Base-by-base conservation (phyloP, 2,888 invertebrate species). In the Hirtodrosophila histrioides region DNA sequence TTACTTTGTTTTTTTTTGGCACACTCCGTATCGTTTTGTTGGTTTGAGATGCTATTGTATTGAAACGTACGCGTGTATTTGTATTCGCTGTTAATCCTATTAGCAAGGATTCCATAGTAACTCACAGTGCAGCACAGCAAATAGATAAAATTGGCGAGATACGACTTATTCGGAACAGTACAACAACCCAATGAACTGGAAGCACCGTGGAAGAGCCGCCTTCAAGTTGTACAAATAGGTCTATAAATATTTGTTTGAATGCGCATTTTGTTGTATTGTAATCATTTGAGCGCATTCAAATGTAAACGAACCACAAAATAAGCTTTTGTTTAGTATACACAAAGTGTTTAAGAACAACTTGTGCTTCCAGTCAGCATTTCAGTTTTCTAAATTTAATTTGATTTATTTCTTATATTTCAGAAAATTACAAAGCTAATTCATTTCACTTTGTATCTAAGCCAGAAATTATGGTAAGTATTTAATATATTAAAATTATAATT, bases 51-150 rank as follows among this genome's bases (percentile, higher is more conserved):
- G 54, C 65, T 39, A 57, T 68, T 73, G 46, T 64, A 35, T 65
- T 55, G 31, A 37, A 44, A 35, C 11, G 33, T 41, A 11, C 12
- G 31, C 8, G 23, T 53, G 29, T 67, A 27, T 50, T 53, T 54
- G 67, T 62, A 49, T 60, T 51, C 35, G 24, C 33, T 53, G 58
- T 55, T 86, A 86, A 86, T 82, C 84, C 77, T 75, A 83, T 82
- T 81, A 75, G 68, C 49, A 49, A 48, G 71, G 62, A 68, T 61
- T 58, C 54, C 45, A 31, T 31, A 56, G 51, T 51, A 63, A 44
- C 54, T 43, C 23, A 33, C 37, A 55, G 50, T 33, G 31, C 56
- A 55, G 31, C 35, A 29, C 27, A 58, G 54, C 37, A 55, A 43
- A 63, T 45, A 74, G 56, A 69, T 56, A 64, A 54, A 66, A 58